Evolutionary conservation across 2,797 vertebrate species (phyloP).

Genomic region (Notamacropus eugenii): DNA sequence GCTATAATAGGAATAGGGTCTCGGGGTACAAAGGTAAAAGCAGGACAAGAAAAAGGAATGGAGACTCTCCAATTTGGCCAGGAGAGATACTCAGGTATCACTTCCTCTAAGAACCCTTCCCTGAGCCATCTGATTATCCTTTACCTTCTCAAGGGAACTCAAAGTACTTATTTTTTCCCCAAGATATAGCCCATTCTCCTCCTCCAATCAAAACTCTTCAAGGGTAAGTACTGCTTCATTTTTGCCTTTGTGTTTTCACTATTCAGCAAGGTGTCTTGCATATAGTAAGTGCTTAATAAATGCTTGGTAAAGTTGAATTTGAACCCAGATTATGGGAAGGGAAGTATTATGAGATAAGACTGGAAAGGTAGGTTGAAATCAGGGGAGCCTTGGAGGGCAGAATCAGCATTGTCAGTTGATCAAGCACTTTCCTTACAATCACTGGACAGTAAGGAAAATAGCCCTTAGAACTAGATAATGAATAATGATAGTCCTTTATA

Average conservation of each 20-base stretch:
- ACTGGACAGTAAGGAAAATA: neutral
- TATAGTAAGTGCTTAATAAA: neutral
- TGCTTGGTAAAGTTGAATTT: neutral
- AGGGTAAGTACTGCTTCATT: neutral
- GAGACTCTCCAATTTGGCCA: neutral
- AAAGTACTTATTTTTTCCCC: neutral
- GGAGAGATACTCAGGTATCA: neutral
- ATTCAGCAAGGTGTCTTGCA: neutral
- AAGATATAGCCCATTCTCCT: neutral
- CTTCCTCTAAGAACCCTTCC: slow-evolving; percentile 22
- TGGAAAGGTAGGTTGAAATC: neutral
- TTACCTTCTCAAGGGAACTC: neutral
- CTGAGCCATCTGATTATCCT: neutral
- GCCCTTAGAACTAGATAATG: neutral
- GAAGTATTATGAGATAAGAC: neutral
- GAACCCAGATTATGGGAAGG: neutral
- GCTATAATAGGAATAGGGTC: neutral
- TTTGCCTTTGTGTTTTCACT: neutral
- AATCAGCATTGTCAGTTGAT: neutral
- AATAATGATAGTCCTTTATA: neutral
- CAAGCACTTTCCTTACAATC: neutral
- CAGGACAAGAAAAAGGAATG: neutral
- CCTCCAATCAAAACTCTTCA: neutral
- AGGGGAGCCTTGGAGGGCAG: neutral
- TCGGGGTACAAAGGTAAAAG: too few species aligned